These are phyloP conservation scores for Agrypnia vestita DNA, from an alignment of 1,140 invertebrate species.

Conservation along the genomic window DNA sequence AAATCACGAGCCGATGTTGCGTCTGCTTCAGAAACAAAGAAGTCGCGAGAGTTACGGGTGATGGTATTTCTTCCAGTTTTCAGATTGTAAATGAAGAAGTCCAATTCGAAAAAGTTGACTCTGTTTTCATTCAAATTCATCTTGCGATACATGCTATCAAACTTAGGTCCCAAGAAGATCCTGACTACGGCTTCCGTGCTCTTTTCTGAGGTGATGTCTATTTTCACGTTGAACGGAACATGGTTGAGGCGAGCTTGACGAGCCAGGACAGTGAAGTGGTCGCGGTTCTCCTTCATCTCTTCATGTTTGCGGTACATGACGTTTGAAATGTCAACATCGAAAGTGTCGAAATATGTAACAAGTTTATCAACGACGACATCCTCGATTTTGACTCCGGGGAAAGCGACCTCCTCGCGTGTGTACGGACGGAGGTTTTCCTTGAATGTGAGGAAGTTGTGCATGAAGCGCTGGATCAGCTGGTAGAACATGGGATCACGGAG, in stretches of 20 bases:
- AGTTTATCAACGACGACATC: slow-evolving; percentile 77
- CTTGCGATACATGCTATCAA: slow-evolving; percentile 70
- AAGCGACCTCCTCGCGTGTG: slow-evolving; percentile 75
- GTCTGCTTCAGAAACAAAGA: slow-evolving; percentile 70
- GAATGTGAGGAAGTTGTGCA: slow-evolving; percentile 70
- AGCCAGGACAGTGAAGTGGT: slow-evolving; percentile 67
- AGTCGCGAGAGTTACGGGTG: slow-evolving; percentile 69
- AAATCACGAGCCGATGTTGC: slow-evolving; percentile 71
- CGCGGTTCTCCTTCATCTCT: slow-evolving; percentile 63
- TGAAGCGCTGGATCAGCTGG: slow-evolving; percentile 75
- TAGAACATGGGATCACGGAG: slow-evolving; percentile 81
- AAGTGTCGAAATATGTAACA: slow-evolving; percentile 82
- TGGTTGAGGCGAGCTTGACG: slow-evolving; percentile 67
- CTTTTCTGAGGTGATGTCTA: slow-evolving; percentile 58
- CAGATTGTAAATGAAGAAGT: slow-evolving; percentile 79
- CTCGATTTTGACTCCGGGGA: slow-evolving; percentile 77
- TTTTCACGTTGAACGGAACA: slow-evolving; percentile 57
- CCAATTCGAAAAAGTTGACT: slow-evolving; percentile 78
- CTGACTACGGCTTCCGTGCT: slow-evolving; percentile 49
- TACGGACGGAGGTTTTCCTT: slow-evolving; percentile 75
- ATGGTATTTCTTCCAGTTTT: slow-evolving; percentile 79
- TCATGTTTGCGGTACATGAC: slow-evolving; percentile 71
- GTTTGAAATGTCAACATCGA: slow-evolving; percentile 79
- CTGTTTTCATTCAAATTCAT: slow-evolving; percentile 75
- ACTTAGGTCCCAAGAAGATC: slow-evolving; percentile 67